Conservation (phyloP, 2,113 vertebrate genomes). For the Mixornis gularis region DNA sequence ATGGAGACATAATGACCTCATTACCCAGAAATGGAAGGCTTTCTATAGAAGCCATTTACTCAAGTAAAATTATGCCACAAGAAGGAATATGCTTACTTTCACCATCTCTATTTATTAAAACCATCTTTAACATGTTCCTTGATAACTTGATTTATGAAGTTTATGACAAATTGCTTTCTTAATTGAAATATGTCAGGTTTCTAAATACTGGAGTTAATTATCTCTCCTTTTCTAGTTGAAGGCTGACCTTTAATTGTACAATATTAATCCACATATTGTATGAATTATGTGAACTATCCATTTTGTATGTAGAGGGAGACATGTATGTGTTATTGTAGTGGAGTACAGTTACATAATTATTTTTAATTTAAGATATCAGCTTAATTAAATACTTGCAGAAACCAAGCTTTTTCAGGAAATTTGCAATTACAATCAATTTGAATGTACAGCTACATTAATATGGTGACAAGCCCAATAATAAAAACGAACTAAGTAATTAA, state of each 20-base stretch:
- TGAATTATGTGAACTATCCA: constrained; percentile 48
- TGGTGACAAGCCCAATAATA: constrained; percentile 68
- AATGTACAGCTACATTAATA: constrained; percentile 72
- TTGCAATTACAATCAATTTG: constrained; percentile 80
- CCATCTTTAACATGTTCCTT: neutral
- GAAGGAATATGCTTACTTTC: neutral
- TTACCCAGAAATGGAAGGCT: neutral
- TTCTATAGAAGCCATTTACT: neutral
- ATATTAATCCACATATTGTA: constrained; percentile 66
- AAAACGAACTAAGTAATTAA: constrained; percentile 65
- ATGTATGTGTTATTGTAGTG: constrained; percentile 66
- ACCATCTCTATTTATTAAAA: constrained; percentile 18
- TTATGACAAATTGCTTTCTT: constrained; percentile 49
- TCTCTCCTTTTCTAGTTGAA: constrained; percentile 43
- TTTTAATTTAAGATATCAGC: constrained; percentile 76
- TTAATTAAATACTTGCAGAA: constrained; percentile 79
- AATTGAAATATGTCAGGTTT: constrained; percentile 57
- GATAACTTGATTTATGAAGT: constrained; percentile 32
- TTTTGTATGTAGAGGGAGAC: constrained; percentile 66
- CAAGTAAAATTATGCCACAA: neutral
- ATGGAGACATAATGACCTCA: neutral
- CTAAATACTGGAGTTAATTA: constrained; percentile 54
- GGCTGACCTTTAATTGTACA: constrained; percentile 58
- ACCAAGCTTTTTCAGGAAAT: constrained; percentile 75
- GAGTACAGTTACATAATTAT: constrained; percentile 78